Conservation (phyloP, 2,888 invertebrate genomes). For the Anaspis maculata region DNA sequence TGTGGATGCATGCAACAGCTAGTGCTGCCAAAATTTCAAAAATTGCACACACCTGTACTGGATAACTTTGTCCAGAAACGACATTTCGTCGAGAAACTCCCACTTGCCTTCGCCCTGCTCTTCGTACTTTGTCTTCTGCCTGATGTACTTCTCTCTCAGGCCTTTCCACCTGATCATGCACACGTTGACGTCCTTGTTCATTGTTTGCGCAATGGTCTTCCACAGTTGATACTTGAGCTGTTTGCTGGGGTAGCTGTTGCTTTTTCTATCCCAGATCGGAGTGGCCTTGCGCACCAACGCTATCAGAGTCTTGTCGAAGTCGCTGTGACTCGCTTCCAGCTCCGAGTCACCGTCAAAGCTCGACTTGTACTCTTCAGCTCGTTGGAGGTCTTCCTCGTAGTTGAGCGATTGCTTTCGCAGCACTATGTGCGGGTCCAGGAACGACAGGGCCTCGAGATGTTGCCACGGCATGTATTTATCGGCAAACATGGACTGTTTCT, state of each 20-base stretch:
- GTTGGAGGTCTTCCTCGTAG: slow-evolving; percentile 4
- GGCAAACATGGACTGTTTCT: slow-evolving; percentile 21
- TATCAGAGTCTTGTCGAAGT: slow-evolving; percentile 26
- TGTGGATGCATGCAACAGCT: too few relatives aligned
- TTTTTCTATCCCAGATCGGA: slow-evolving; percentile 31
- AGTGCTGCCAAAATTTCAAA: not conserved
- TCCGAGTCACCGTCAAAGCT: slow-evolving; percentile 1
- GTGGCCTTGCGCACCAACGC: slow-evolving; percentile 23
- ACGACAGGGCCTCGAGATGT: slow-evolving; percentile 21
- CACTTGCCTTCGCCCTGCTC: slow-evolving; percentile 29
- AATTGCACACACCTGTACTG: slow-evolving; percentile 25
- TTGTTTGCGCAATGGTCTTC: slow-evolving; percentile 22
- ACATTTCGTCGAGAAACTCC: slow-evolving; percentile 28
- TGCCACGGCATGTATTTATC: slow-evolving; percentile 25
- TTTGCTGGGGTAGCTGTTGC: slow-evolving; percentile 28
- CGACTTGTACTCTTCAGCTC: slow-evolving; percentile 5
- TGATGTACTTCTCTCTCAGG: slow-evolving; percentile 30
- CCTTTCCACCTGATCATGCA: slow-evolving; percentile 32
- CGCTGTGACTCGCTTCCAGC: slow-evolving; percentile 7
- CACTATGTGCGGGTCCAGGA: slow-evolving; percentile 27
- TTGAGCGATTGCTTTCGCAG: slow-evolving; percentile 19
- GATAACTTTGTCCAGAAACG: slow-evolving; percentile 30
- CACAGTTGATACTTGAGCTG: slow-evolving; percentile 26
- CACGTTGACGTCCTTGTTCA: slow-evolving; percentile 23
- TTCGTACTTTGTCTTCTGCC: slow-evolving; percentile 27